A percentile compares a stretch with the other conserved stretches of the same genome.
phyloP scores from a whole-genome alignment of 2,797 vertebrate genomes.

The Pipistrellus pipistrellus region DNA sequence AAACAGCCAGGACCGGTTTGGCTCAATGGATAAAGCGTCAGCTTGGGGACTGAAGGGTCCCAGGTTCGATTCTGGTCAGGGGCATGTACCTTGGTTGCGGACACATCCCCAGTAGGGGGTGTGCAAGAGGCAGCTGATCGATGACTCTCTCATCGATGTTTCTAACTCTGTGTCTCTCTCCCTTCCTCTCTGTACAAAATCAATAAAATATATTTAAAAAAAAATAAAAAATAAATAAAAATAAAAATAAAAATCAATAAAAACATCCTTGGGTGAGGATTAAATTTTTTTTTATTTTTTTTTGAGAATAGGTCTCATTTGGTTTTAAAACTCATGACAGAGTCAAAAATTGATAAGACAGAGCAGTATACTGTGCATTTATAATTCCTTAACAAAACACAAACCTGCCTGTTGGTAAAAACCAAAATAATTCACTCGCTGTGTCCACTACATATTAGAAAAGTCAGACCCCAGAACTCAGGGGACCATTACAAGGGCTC shows the following conservation, averaged over 20 bases:
- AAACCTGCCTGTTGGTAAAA: background rate
- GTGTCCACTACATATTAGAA: background rate
- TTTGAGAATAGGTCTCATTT: background rate
- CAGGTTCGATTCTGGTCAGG: too few relatives aligned
- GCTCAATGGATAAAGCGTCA: too few relatives aligned
- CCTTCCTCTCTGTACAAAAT: too few relatives aligned
- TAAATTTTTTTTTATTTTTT: background rate
- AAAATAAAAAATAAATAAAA: too few relatives aligned
- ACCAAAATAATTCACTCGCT: background rate
- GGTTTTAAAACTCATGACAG: background rate
- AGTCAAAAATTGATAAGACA: background rate
- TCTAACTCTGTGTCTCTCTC: too few relatives aligned
- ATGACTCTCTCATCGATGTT: too few relatives aligned
- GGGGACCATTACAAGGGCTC: background rate
- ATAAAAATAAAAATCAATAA: background rate
- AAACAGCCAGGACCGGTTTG: too few relatives aligned
- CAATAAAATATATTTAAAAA: too few relatives aligned
- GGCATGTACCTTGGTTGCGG: too few relatives aligned
- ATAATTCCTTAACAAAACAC: background rate
- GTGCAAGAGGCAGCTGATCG: too few relatives aligned
- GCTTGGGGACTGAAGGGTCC: too few relatives aligned
- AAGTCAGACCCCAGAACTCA: background rate
- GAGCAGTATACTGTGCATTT: background rate
- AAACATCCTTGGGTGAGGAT: background rate
- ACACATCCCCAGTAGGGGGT: too few relatives aligned